A percentile compares a stretch with the other conserved stretches of the same genome.
Evolutionary conservation across 2,888 invertebrate species (phyloP).

Genomic region (Ferrisia virgata): DNA sequence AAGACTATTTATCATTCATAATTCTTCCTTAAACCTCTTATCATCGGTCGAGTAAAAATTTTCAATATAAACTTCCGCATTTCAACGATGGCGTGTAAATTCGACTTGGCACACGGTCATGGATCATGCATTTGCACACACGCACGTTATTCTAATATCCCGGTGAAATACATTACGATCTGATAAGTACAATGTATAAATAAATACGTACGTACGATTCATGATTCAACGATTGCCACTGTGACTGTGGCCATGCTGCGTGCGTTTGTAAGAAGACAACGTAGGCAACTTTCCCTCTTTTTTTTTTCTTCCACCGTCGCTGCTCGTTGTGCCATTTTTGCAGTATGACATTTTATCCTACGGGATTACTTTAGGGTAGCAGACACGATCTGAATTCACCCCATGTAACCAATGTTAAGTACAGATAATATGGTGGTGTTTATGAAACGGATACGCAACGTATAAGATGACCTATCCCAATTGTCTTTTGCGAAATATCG

Average conservation of each 20-base stretch:
- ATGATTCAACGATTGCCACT: too few species aligned
- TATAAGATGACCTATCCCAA: slow-evolving; percentile 10
- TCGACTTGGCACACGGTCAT: background rate
- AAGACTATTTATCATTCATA: background rate
- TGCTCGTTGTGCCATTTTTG: background rate
- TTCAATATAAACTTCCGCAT: background rate
- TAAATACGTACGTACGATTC: too few species aligned
- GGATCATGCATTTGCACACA: background rate
- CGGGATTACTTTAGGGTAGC: background rate
- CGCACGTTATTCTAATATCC: too few species aligned
- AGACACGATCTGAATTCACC: background rate
- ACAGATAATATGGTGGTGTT: background rate
- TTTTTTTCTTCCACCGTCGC: background rate
- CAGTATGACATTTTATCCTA: background rate
- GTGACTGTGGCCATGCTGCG: background rate
- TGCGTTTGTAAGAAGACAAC: background rate
- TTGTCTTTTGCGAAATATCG: background rate
- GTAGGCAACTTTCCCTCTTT: background rate
- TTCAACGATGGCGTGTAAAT: background rate
- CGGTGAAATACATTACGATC: background rate
- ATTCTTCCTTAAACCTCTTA: background rate
- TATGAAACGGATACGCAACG: background rate
- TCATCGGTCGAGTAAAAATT: background rate
- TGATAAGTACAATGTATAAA: too few species aligned
- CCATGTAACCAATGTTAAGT: background rate